These are phyloP conservation scores for Papilio elwesi DNA, from an alignment of 2,888 invertebrate genomes.

Conservation along the genomic window DNA sequence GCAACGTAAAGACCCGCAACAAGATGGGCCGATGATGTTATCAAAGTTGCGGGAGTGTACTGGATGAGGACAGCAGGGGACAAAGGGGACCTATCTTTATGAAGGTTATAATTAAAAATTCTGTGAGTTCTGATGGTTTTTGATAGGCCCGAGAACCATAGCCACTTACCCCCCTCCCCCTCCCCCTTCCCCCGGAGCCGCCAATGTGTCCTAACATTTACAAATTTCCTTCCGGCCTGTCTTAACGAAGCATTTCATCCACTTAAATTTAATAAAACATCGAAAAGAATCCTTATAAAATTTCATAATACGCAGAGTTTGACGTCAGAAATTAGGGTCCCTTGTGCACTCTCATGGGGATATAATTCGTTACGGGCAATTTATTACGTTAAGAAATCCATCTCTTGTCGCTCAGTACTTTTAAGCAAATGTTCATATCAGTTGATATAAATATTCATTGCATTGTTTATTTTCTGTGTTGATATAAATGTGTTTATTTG, in stretches of 20 bases:
- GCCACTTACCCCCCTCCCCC: too few relatives aligned
- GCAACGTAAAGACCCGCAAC: too few relatives aligned
- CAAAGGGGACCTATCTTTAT: too few relatives aligned
- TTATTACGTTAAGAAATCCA: conserved; percentile 64
- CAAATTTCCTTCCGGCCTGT: conserved; percentile 42
- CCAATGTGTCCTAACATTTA: conserved; percentile 11
- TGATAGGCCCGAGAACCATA: too few relatives aligned
- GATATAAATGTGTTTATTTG: too few relatives aligned
- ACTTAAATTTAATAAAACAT: conserved; percentile 77
- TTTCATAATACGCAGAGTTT: conserved; percentile 54
- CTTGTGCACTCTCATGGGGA: conserved; percentile 60
- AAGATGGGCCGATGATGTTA: too few relatives aligned
- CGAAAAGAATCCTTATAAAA: conserved; percentile 76
- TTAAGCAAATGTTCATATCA: neutral
- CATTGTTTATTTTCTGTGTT: neutral
- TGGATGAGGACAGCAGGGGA: too few relatives aligned
- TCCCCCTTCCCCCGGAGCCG: too few relatives aligned
- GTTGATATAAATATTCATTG: neutral
- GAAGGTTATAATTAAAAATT: too few relatives aligned
- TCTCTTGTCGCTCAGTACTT: conserved; percentile 47
- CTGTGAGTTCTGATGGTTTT: too few relatives aligned
- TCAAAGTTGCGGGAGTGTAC: too few relatives aligned
- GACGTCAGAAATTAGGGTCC: conserved; percentile 42
- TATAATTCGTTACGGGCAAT: conserved; percentile 62
- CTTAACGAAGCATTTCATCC: conserved; percentile 76